Evolutionary conservation across 2,113 vertebrate genomes (phyloP), one percentile per base, ranked within the genome.

Genomic region (Sialia sialis): DNA sequence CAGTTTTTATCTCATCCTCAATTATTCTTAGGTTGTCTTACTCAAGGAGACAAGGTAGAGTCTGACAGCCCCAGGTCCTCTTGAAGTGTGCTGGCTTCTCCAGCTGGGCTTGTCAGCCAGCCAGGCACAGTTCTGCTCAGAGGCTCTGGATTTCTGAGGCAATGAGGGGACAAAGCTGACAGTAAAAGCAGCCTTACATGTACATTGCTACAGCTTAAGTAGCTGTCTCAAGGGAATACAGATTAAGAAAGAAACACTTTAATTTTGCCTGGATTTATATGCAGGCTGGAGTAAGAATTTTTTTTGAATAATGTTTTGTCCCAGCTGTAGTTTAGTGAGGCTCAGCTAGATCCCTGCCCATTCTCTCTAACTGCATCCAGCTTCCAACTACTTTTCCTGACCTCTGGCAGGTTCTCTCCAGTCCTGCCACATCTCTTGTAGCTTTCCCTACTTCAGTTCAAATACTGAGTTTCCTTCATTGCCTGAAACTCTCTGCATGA

Each of bases 51-150:
- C 68, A 84, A 64, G 66, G 73, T 81, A 21, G 63, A 66, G 32
- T 30, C 46, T 95, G 93, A 68, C 91, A 92, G 84, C 87, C 72
- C 25, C 48, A 66, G 73, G 92, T 90, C 76, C 41, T 84, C 73
- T 68, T 77, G 84, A 84, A 84, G 46, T 34, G n/a, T 90, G 68
- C 69, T 87, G 76, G 51, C 55, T 69, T 52, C 91, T 52, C 34
- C 75, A 81, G 67, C 62, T 76, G 62, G 46, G 76, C 72, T 86
- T 77, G 86, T 89, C 83, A 92, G 68, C 70, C 63, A 58, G 78
- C 83, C 85, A 87, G 86, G 20, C 69, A 16, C 52, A 26, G 8
- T 32, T 54, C 54, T 80, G 72, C 87, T 87, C 13, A 13, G 26
- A 70, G 59, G 34, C 51, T 87, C 59, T 3, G 4, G 41, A n/a